These are phyloP conservation scores for Reticulitermes speratus DNA, from an alignment of 1,140 invertebrate genomes.

Conservation along the genomic window DNA sequence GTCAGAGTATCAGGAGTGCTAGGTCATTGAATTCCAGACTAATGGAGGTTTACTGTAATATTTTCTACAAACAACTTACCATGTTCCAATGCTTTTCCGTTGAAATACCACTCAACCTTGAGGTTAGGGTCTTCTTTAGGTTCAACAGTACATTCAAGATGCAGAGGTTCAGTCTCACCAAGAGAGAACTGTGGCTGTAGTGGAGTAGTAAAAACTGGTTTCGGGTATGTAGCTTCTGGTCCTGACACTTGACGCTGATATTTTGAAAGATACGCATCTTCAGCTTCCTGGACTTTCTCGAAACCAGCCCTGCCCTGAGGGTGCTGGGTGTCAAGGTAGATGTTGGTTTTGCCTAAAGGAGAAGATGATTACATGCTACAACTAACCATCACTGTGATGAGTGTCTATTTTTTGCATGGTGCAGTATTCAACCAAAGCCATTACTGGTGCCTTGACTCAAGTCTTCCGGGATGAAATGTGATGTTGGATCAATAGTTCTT, in stretches of 20 bases:
- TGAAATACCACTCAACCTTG: conserved; percentile 93
- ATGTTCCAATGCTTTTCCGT: conserved; percentile 82
- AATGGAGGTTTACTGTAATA: no score
- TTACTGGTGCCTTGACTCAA: conserved; percentile 54
- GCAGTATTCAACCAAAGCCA: conserved; percentile 15
- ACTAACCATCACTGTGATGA: neutral
- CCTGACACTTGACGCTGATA: conserved; percentile 60
- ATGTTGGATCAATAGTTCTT: no score
- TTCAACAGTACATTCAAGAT: conserved; percentile 90
- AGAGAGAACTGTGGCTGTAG: conserved; percentile 78
- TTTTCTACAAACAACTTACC: conserved; percentile 46
- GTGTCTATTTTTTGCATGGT: no score
- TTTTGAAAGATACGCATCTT: conserved; percentile 71
- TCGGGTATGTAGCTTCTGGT: conserved; percentile 75
- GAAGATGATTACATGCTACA: neutral
- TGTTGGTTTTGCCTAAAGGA: conserved; percentile 60
- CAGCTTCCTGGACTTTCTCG: conserved; percentile 81
- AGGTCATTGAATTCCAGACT: no score
- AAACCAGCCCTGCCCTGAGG: conserved; percentile 80
- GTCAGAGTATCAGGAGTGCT: no score
- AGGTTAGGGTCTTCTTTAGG: conserved; percentile 95
- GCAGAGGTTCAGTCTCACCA: conserved; percentile 85
- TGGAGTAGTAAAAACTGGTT: conserved; percentile 85
- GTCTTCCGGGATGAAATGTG: no score
- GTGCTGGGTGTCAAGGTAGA: conserved; percentile 85